Base-by-base conservation (phyloP, 2,888 invertebrate genomes). In the Augiades crinisus region DNA sequence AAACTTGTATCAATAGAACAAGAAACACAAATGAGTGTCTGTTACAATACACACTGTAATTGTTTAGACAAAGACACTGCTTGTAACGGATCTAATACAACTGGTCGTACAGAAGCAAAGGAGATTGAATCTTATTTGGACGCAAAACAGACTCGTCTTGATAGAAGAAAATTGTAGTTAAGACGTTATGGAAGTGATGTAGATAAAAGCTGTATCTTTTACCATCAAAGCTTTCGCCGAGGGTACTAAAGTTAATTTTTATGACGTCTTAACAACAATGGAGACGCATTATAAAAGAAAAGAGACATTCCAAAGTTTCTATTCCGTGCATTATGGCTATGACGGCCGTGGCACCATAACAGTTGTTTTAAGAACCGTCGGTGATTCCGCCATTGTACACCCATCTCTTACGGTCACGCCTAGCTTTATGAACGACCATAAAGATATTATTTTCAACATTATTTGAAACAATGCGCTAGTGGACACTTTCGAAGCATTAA, bases 51-150 rank as follows among this genome's bases (percentile, higher is more conserved):
- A 72, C 66, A 66, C 70, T 75, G 80, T 88, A 87, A 88, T 88
- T 88, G 88, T 88, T 88, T 87, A 88, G 82, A 87, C 86, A 88
- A 88, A 78, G 82, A 85, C 85, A 87, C 86, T 76, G 68, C 56
- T 70, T 65, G 63, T 49, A 54, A 59, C 54, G 57, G 38, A 52
- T 60, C 55, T 40, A 60, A 67, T 64, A 62, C 62, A 56, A 49
- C 49, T 14, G 22, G 38, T 44, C 8, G 64, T 58, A 50, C 53
- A 6, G 7, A 1, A 5, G 5, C 16, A 16, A 8, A n/a, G 5
- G 0, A 40, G 22, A 50, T 27, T 41, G 36, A 36, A 21, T 43
- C 36, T 34, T 50, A 50, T 27, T 6, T 3, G 10, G 2, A 36
- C 24, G 6, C 2, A 2, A 13, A 30, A 66, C 21, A 61, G 61